phyloP scores from a whole-genome alignment of 2,797 vertebrate species.

The Chrosomus eos region DNA sequence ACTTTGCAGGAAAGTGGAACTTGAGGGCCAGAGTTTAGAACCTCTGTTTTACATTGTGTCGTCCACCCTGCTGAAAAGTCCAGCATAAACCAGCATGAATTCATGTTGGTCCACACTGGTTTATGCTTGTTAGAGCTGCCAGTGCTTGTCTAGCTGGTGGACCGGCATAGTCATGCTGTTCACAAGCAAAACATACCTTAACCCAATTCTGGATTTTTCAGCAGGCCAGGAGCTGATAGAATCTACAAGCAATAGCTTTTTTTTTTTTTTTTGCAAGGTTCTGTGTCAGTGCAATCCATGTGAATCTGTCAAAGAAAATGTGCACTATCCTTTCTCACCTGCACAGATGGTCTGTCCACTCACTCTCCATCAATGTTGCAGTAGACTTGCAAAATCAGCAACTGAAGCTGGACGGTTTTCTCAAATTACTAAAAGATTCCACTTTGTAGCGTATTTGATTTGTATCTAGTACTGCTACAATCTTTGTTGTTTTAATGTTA shows the following conservation, averaged over 20 bases:
- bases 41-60: background rate
- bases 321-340: background rate
- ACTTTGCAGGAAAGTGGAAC: background rate
- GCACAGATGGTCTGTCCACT: background rate
- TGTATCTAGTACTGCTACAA: background rate
- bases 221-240: background rate
- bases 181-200: background rate
- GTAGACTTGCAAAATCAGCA: background rate
- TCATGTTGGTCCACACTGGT: background rate
- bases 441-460: background rate
- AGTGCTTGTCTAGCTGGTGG: background rate
- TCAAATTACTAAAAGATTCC: background rate
- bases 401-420: background rate
- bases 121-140: background rate
- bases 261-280: background rate
- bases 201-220: background rate
- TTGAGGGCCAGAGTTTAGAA: background rate
- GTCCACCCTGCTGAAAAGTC: background rate
- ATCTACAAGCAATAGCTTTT: background rate
- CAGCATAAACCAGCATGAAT: background rate
- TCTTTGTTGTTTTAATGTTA: background rate
- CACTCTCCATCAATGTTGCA: background rate
- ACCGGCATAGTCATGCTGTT: background rate
- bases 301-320: background rate
- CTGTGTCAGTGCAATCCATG: background rate